Evolutionary conservation across 2,113 vertebrate species (phyloP), one percentile per base, ranked within the genome.

Genomic region (Dunckerocampus dactyliophorus): DNA sequence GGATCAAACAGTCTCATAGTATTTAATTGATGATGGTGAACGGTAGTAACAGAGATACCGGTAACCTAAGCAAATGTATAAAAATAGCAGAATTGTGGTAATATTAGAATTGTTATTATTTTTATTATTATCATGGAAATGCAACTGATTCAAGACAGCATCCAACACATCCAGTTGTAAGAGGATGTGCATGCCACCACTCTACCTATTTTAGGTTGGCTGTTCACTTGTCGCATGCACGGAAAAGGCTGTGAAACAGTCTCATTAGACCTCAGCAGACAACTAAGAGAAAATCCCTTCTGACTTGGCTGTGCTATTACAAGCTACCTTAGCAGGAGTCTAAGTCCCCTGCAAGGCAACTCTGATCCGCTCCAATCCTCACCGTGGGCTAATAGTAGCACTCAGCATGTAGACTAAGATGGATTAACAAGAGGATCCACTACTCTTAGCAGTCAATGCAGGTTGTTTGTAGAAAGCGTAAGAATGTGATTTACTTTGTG

Each of bases 311-410:
- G 63, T 5, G 61, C 63, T 67, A 51, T 74, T 80, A 79, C 74
- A 80, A 69, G 77, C 71, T 48, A 54, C 31, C 69, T 63, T 69
- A 76, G 69, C 74, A 74, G 73, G 80, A 74, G 68, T 28, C 64
- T 39, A 59, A 78, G 65, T 62, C 63, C 49, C 80, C 85, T 63
- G 67, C 71, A 63, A 69, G 74, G 73, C 65, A 74, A 58, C 76
- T 84, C 75, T 82, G 82, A 85, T 87, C 83, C 39, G 3, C 50
- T 82, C 74, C 67, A 82, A 68, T 77, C 76, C 80, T 67, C 61
- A 74, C 80, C 20, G 15, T 22, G 71, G 59, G 64, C 77, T 73
- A 71, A 80, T 75, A 80, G 68, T 63, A 73, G 64, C 63, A 69
- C 82, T 69, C 82, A 76, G 74, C 75, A 59, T 67, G 75, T 37